Percentiles rank a stretch among this genome's conserved stretches.
These are phyloP conservation scores for Spilogale gracilis DNA, from an alignment of 2,113 vertebrate genomes.

Conservation along the genomic window DNA sequence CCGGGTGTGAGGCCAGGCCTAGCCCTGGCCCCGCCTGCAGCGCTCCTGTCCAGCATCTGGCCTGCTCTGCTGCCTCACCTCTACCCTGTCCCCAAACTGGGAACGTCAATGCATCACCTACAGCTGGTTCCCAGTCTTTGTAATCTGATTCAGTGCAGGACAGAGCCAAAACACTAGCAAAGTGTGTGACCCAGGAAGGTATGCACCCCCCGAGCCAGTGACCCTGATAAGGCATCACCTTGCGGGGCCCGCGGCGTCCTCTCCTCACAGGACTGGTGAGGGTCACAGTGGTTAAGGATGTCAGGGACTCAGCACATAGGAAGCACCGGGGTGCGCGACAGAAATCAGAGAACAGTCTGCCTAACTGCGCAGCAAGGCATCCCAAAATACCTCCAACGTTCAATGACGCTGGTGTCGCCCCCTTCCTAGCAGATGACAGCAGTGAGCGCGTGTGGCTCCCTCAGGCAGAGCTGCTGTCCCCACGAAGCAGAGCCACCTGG, in stretches of 20 bases:
- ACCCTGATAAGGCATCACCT: background rate
- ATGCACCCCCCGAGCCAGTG: accelerated
- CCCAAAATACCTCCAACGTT: background rate
- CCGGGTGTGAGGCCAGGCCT: background rate
- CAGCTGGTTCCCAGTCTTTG: background rate
- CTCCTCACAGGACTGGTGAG: background rate
- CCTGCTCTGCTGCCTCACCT: background rate
- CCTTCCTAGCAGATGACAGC: background rate
- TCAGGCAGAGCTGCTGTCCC: background rate
- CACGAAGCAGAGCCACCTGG: background rate
- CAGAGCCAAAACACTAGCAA: background rate
- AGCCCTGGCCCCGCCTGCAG: background rate
- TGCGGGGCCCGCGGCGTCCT: accelerated
- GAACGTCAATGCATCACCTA: background rate
- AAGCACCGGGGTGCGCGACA: background rate
- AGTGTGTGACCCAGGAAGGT: background rate
- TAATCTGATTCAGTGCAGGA: background rate
- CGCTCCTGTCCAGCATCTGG: background rate
- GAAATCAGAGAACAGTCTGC: background rate
- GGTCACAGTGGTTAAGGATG: background rate
- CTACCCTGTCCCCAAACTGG: background rate
- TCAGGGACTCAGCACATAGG: background rate
- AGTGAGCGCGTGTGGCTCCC: background rate
- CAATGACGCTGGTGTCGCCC: background rate
- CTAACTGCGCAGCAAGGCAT: background rate